Conservation (phyloP, 1,140 invertebrate species). For the Drosophila santomea region DNA sequence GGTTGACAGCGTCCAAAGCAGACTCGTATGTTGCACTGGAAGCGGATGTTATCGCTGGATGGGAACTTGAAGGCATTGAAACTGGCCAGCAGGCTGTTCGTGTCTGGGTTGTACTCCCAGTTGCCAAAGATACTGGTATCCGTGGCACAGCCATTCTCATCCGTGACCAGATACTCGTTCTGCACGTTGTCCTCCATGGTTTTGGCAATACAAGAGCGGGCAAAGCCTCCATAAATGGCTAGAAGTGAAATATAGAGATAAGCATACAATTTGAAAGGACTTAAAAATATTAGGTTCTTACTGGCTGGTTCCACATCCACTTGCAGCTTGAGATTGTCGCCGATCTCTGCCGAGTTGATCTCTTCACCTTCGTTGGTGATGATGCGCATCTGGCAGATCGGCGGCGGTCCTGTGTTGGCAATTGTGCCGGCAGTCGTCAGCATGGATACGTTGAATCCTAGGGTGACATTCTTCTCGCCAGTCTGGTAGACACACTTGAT, state of each 20-base stretch:
- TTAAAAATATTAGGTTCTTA: constrained; percentile 85
- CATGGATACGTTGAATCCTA: constrained; percentile 98
- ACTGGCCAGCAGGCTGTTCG: constrained; percentile 92
- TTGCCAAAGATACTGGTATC: constrained; percentile 96
- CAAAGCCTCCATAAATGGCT: constrained; percentile 97
- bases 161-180: constrained; percentile 96
- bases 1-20: constrained; percentile 98
- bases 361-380: constrained; percentile 94
- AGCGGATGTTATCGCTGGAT: constrained; percentile 96
- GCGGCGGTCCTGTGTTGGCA: constrained; percentile 96
- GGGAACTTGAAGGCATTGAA: constrained; percentile 99
- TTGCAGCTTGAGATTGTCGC: constrained; percentile 95
- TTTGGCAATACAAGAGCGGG: constrained; percentile 95
- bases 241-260: not conserved
- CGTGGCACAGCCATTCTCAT: constrained; percentile 96
- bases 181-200: constrained; percentile 95
- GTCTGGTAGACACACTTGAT: constrained; percentile 97
- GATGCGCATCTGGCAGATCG: constrained; percentile 96
- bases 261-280: not conserved
- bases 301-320: constrained; percentile 96
- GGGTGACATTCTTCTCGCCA: constrained; percentile 95
- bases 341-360: constrained; percentile 96
- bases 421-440: constrained; percentile 97
- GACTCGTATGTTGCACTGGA: constrained; percentile 97
- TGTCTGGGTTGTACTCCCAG: constrained; percentile 94